phyloP scores from a whole-genome alignment of 2,797 vertebrate genomes.

The Intellagama lesueurii region DNA sequence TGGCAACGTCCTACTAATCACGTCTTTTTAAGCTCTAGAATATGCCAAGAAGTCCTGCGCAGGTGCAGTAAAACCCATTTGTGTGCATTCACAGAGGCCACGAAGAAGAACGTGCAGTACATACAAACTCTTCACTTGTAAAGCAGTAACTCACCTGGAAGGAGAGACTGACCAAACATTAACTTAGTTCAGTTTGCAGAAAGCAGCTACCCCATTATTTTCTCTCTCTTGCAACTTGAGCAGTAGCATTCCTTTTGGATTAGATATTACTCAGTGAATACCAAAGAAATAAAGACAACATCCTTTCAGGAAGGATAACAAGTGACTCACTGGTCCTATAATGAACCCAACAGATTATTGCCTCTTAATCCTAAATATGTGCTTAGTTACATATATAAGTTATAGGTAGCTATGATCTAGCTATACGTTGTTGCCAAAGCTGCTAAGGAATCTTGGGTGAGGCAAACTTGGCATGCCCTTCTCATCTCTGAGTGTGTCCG shows the following conservation, averaged over 20 bases:
- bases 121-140: neutral
- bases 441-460: neutral
- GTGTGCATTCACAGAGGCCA: too few species aligned
- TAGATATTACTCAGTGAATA: neutral
- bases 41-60: too few species aligned
- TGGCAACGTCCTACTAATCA: too few species aligned
- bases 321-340: neutral
- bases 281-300: neutral
- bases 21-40: too few species aligned
- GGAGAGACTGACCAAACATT: neutral
- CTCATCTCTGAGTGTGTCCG: neutral
- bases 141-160: neutral
- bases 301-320: conserved; percentile 26
- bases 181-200: neutral
- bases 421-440: neutral
- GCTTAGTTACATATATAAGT: neutral
- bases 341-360: neutral
- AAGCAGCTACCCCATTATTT: neutral
- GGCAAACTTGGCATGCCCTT: neutral
- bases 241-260: conserved; percentile 3
- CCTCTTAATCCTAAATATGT: neutral
- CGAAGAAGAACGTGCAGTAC: too few species aligned
- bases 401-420: too few species aligned
- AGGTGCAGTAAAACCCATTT: too few species aligned
- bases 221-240: neutral